These are phyloP conservation scores for Pempheris klunzingeri DNA, from an alignment of 2,797 vertebrate species.

Conservation along the genomic window DNA sequence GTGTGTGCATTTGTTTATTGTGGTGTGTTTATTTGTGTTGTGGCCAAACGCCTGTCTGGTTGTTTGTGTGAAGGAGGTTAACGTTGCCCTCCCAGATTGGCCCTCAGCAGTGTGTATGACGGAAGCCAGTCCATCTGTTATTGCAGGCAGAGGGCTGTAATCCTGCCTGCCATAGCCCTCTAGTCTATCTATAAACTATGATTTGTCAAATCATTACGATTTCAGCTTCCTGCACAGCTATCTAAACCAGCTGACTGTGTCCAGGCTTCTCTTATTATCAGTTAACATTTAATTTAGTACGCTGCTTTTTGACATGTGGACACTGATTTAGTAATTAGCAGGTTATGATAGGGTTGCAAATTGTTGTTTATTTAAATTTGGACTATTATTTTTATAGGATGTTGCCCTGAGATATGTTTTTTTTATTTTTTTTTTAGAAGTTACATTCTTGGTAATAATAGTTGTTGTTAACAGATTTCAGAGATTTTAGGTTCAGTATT, in stretches of 20 bases:
- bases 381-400: not conserved
- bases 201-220: not conserved
- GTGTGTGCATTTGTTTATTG: slow-evolving; percentile 30
- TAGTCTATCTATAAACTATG: slow-evolving; percentile 26
- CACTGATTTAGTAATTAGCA: not conserved
- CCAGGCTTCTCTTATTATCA: not conserved
- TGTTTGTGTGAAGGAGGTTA: slow-evolving; percentile 65
- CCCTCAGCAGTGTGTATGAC: slow-evolving; percentile 63
- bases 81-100: slow-evolving; percentile 60
- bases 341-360: not conserved
- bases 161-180: slow-evolving; percentile 52
- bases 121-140: slow-evolving; percentile 78
- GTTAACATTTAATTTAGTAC: not conserved
- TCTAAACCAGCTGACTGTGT: not conserved
- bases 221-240: not conserved
- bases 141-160: slow-evolving; percentile 67
- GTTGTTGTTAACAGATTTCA: not conserved
- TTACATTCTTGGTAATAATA: not conserved
- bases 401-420: not conserved
- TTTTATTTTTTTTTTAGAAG: not conserved
- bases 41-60: slow-evolving; percentile 40
- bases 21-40: slow-evolving; percentile 12
- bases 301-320: not conserved
- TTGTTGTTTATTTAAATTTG: too few species aligned
- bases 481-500: not conserved